These are phyloP conservation scores for Lithobius niger DNA, from an alignment of 1,140 invertebrate genomes.

Conservation along the genomic window DNA sequence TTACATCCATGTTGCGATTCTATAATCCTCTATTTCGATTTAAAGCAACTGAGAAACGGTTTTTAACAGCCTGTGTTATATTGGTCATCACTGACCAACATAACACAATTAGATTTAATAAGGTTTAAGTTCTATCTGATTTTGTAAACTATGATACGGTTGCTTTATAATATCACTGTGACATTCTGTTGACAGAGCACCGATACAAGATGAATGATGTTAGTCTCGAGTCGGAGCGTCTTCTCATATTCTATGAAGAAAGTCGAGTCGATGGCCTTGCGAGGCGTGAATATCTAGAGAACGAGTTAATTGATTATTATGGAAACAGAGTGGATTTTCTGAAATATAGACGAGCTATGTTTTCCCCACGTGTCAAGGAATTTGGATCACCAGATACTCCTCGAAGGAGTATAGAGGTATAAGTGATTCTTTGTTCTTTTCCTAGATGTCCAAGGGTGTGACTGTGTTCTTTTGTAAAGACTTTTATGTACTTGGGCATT, in stretches of 20 bases:
- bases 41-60: too few species aligned
- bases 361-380: slow-evolving; percentile 30
- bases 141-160: neutral
- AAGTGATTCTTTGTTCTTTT: too few species aligned
- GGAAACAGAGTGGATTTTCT: slow-evolving; percentile 46
- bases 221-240: slow-evolving; percentile 42
- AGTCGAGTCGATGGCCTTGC: slow-evolving; percentile 50
- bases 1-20: too few species aligned
- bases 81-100: too few species aligned
- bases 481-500: too few species aligned
- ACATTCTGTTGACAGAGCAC: slow-evolving; percentile 40
- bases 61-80: too few species aligned
- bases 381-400: slow-evolving; percentile 29
- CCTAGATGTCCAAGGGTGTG: too few species aligned
- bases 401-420: too few species aligned
- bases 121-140: slow-evolving; percentile 3
- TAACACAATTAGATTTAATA: too few species aligned
- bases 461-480: too few species aligned
- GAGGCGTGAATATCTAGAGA: slow-evolving; percentile 42
- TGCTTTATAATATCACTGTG: neutral
- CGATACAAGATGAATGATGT: slow-evolving; percentile 38
- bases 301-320: slow-evolving; percentile 48
- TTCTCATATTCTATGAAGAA: slow-evolving; percentile 51
- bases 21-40: too few species aligned
- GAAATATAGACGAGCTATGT: slow-evolving; percentile 35